Conservation (phyloP, 1,140 invertebrate genomes). For the Zophobas morio region DNA sequence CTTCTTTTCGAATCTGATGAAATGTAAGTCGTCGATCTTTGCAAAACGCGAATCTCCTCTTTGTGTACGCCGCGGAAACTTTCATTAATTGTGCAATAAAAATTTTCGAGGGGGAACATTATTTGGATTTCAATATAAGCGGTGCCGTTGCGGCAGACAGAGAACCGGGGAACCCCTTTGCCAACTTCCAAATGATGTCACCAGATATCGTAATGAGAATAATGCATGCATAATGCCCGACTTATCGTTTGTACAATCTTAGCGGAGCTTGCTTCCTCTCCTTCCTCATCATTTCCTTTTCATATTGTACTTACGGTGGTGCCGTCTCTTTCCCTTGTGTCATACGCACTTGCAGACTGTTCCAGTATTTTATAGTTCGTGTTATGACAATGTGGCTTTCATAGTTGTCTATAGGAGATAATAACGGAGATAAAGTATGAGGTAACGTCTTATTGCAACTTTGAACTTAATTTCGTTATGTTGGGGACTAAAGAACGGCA, state of each 20-base stretch:
- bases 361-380: constrained; percentile 34
- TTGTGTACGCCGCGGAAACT: background rate
- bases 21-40: constrained; percentile 28
- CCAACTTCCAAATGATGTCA: constrained; percentile 44
- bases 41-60: constrained; percentile 22
- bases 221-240: constrained; percentile 40
- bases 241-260: constrained; percentile 44
- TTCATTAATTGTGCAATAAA: constrained; percentile 22
- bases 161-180: constrained; percentile 28
- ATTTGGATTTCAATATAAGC: constrained; percentile 33
- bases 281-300: constrained; percentile 46
- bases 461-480: constrained; percentile 27
- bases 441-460: constrained; percentile 36
- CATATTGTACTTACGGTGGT: constrained; percentile 25
- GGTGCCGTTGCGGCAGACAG: constrained; percentile 13
- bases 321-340: constrained; percentile 19
- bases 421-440: constrained; percentile 21
- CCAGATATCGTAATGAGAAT: constrained; percentile 48
- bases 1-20: constrained; percentile 1
- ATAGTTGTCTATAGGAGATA: constrained; percentile 29
- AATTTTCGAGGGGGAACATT: constrained; percentile 4
- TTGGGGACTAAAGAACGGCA: background rate
- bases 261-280: constrained; percentile 42
- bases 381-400: constrained; percentile 28
- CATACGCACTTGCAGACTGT: constrained; percentile 35